Percentiles rank a stretch among this genome's conserved stretches.
These are phyloP conservation scores for Timema podura DNA, from an alignment of 2,888 invertebrate species.

Conservation along the genomic window DNA sequence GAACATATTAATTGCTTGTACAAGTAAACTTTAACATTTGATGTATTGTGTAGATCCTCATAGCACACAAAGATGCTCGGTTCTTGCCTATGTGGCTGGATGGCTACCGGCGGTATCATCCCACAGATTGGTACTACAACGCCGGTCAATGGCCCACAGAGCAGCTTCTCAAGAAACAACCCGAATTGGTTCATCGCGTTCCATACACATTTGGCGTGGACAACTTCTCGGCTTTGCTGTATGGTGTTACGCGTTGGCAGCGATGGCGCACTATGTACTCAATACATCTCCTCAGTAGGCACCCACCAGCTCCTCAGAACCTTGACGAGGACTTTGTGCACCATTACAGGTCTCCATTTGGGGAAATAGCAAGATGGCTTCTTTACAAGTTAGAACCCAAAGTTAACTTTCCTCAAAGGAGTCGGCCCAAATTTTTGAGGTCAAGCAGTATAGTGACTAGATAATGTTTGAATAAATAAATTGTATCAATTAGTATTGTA, in stretches of 20 bases:
- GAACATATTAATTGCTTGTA: too few relatives aligned
- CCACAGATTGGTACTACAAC: slow-evolving; percentile 44
- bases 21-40: too few relatives aligned
- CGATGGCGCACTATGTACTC: slow-evolving; percentile 40
- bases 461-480: too few relatives aligned
- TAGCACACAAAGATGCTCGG: slow-evolving; percentile 42
- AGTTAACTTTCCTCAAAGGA: background rate
- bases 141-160: slow-evolving; percentile 44
- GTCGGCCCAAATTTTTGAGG: too few relatives aligned
- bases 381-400: slow-evolving; percentile 24
- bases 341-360: slow-evolving; percentile 36
- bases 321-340: slow-evolving; percentile 35
- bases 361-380: slow-evolving; percentile 38
- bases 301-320: slow-evolving; percentile 35
- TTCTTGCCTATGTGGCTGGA: slow-evolving; percentile 42
- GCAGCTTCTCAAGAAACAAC: slow-evolving; percentile 39
- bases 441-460: too few relatives aligned
- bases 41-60: slow-evolving; percentile 36
- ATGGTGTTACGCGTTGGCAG: slow-evolving; percentile 35
- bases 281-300: slow-evolving; percentile 43
- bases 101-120: slow-evolving; percentile 41
- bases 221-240: slow-evolving; percentile 39
- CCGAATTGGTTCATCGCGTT: slow-evolving; percentile 42
- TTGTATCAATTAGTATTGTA: too few relatives aligned
- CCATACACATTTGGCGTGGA: slow-evolving; percentile 42